phyloP scores from a whole-genome alignment of 1,140 invertebrate genomes.

The Leptinotarsa defecta region DNA sequence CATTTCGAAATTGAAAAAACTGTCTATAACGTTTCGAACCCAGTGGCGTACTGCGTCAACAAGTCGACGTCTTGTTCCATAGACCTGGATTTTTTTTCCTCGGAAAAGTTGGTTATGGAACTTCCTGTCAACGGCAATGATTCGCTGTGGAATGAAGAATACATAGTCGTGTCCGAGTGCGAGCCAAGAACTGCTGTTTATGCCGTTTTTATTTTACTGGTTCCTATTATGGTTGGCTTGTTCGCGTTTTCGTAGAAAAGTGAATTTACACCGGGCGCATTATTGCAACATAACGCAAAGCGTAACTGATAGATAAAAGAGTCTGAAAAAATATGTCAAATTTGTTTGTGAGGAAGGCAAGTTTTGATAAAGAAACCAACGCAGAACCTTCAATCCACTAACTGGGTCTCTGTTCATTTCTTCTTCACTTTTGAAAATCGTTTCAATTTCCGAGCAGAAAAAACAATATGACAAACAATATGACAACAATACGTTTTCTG shows the following conservation, averaged over 20 bases:
- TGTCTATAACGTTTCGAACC: constrained; percentile 67
- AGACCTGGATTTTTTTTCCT: constrained; percentile 69
- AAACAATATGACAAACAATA: too few relatives aligned
- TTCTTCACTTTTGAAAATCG: too few relatives aligned
- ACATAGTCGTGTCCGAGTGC: constrained; percentile 72
- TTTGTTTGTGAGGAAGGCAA: too few relatives aligned
- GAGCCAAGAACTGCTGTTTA: constrained; percentile 74
- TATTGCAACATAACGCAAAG: too few relatives aligned
- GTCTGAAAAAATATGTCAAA: too few relatives aligned
- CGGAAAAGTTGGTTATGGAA: constrained; percentile 68
- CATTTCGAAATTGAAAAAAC: constrained; percentile 73
- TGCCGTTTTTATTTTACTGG: constrained; percentile 68
- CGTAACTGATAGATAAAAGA: too few relatives aligned
- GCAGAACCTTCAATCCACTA: too few relatives aligned
- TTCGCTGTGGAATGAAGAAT: constrained; percentile 74
- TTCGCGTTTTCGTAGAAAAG: constrained; percentile 65
- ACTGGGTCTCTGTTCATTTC: too few relatives aligned
- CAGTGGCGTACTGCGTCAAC: constrained; percentile 65
- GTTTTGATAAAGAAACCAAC: too few relatives aligned
- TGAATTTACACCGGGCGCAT: too few relatives aligned
- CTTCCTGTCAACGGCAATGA: constrained; percentile 66
- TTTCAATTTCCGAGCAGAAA: too few relatives aligned
- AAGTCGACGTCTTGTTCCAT: constrained; percentile 67
- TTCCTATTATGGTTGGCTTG: constrained; percentile 72
- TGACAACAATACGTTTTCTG: too few relatives aligned